These are phyloP conservation scores for Zosterops hypoxanthus DNA, from an alignment of 2,113 vertebrate species.

Conservation along the genomic window DNA sequence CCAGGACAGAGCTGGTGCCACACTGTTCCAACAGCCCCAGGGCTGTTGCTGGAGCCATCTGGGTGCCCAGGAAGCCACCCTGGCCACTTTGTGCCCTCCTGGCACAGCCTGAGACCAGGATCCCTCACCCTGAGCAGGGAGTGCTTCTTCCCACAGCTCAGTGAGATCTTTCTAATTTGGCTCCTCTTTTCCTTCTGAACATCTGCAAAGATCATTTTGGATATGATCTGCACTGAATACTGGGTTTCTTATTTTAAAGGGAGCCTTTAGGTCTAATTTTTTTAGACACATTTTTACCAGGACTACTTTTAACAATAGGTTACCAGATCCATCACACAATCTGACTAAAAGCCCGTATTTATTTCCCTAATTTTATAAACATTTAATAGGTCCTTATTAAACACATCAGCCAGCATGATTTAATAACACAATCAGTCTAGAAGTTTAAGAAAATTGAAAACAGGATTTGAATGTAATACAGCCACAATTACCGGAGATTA, in stretches of 20 bases:
- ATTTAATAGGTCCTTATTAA: constrained; percentile 91
- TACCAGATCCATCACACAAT: constrained; percentile 80
- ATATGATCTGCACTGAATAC: neutral
- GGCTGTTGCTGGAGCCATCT: fast-evolving
- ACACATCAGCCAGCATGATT: constrained; percentile 95
- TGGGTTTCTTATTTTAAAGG: constrained; percentile 50
- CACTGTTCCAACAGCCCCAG: neutral
- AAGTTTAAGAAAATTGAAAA: constrained; percentile 96
- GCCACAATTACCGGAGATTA: constrained; percentile 97
- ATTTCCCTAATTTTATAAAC: constrained; percentile 91
- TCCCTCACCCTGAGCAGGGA: neutral
- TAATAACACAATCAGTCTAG: constrained; percentile 97
- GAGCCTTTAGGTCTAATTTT: constrained; percentile 45
- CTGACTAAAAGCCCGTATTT: constrained; percentile 82
- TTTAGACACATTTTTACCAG: constrained; percentile 71
- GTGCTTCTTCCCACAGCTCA: neutral
- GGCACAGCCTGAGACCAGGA: fast-evolving
- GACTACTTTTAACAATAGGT: constrained; percentile 79
- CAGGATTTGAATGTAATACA: constrained; percentile 93
- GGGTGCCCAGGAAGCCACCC: neutral
- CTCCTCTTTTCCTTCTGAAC: neutral
- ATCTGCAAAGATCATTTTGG: constrained; percentile 54
- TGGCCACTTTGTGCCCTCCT: neutral
- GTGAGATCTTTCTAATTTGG: neutral
- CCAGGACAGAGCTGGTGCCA: fast-evolving